A percentile compares a stretch with the other conserved stretches of the same genome.
Conservation (phyloP, 2,113 vertebrate genomes). For the human region DNA sequence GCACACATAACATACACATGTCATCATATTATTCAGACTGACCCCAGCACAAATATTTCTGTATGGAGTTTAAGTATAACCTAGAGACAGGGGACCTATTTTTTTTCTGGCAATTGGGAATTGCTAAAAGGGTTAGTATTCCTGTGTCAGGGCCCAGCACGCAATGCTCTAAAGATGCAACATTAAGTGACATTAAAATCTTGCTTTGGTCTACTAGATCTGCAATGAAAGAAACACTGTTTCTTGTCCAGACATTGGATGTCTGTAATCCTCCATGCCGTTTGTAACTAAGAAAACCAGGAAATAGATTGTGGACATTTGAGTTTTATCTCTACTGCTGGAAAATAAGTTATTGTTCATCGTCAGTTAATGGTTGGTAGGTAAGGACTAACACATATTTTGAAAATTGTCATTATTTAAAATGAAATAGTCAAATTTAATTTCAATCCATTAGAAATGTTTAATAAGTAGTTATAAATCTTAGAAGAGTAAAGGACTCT, state of each 20-base stretch:
- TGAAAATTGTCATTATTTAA: conserved; percentile 23
- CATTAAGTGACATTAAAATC: neutral
- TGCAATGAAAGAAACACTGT: neutral
- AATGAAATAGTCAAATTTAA: conserved; percentile 52
- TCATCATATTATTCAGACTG: neutral
- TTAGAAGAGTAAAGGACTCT: neutral
- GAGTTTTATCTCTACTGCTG: neutral
- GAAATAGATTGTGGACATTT: neutral
- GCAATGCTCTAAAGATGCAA: neutral
- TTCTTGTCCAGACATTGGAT: neutral
- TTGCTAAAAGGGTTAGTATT: neutral
- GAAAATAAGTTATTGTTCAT: conserved; percentile 11
- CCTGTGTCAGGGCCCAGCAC: neutral
- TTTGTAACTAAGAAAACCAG: neutral
- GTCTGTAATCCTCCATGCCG: neutral
- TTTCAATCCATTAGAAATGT: conserved; percentile 28
- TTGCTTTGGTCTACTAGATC: neutral
- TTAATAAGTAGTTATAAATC: conserved; percentile 28
- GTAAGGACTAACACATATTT: conserved; percentile 41
- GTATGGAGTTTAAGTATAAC: neutral
- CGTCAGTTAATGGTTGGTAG: neutral
- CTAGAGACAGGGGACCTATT: neutral
- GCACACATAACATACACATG: neutral
- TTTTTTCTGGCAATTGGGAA: neutral
- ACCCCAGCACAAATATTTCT: neutral